Conservation (phyloP, 2,797 vertebrate species). For the Cephalopachus bancanus region DNA sequence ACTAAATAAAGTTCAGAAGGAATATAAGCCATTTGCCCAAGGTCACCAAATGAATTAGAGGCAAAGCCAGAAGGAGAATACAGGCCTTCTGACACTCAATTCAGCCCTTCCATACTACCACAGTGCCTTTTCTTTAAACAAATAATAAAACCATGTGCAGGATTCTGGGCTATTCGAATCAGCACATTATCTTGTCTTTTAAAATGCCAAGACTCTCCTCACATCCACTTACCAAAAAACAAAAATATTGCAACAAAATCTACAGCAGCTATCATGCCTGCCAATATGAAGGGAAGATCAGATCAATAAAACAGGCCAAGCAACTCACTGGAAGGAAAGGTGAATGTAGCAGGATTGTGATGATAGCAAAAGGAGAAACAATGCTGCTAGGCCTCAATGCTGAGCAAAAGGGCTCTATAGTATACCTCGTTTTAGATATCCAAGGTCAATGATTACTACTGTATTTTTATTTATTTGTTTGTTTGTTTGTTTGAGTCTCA, state of each 20-base stretch:
- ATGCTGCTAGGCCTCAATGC: neutral
- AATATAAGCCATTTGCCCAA: neutral
- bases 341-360: neutral
- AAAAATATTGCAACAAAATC: neutral
- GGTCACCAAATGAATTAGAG: constrained; percentile 12
- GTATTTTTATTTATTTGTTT: neutral
- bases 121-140: neutral
- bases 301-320: neutral
- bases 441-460: neutral
- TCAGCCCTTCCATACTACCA: neutral
- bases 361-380: neutral
- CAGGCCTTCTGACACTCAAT: neutral
- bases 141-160: neutral
- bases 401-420: neutral
- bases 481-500: too few relatives aligned
- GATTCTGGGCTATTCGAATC: neutral
- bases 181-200: neutral
- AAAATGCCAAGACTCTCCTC: neutral
- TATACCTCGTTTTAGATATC: neutral
- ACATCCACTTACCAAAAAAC: neutral
- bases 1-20: neutral
- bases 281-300: neutral
- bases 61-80: constrained; percentile 9
- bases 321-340: neutral
- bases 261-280: neutral